Percentiles rank a stretch among this genome's conserved stretches.
Conservation (phyloP, 2,888 invertebrate species). For the Augochlorella aurata region DNA sequence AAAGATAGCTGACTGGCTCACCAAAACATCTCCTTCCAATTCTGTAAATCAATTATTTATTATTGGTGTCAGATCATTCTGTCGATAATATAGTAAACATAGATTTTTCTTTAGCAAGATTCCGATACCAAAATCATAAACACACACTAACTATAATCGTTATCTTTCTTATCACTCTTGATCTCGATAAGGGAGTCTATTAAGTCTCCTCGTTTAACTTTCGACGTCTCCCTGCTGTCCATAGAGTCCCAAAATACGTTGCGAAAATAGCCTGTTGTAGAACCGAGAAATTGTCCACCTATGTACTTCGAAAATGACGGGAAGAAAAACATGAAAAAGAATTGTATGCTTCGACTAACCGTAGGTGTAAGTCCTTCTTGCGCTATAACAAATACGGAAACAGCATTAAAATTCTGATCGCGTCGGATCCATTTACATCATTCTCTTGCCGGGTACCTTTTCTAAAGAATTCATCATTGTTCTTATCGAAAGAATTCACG, state of each 20-base stretch:
- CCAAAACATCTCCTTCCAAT: slow-evolving; percentile 70
- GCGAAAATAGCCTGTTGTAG: slow-evolving; percentile 68
- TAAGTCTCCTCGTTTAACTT: slow-evolving; percentile 72
- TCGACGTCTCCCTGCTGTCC: slow-evolving; percentile 66
- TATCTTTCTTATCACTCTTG: slow-evolving; percentile 65
- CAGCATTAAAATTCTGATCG: not conserved
- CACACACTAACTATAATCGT: slow-evolving; percentile 66
- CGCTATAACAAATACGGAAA: slow-evolving; percentile 13
- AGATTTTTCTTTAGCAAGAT: too few species aligned
- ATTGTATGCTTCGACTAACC: not conserved
- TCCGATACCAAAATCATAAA: not conserved
- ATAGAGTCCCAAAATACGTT: slow-evolving; percentile 74
- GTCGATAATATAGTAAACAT: too few species aligned
- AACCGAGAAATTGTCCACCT: slow-evolving; percentile 56
- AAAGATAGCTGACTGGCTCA: slow-evolving; percentile 74
- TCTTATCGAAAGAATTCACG: slow-evolving; percentile 69
- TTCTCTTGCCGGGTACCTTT: slow-evolving; percentile 53
- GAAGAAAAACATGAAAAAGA: slow-evolving; percentile 71
- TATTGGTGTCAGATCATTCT: not conserved
- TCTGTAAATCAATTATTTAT: slow-evolving; percentile 55
- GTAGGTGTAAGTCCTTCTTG: not conserved
- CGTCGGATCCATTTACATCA: too few species aligned
- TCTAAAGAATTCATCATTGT: slow-evolving; percentile 66
- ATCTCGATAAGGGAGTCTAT: slow-evolving; percentile 73
- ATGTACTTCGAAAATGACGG: slow-evolving; percentile 57